These are phyloP conservation scores for Torymus auratus DNA, from an alignment of 2,888 invertebrate genomes.

Conservation along the genomic window DNA sequence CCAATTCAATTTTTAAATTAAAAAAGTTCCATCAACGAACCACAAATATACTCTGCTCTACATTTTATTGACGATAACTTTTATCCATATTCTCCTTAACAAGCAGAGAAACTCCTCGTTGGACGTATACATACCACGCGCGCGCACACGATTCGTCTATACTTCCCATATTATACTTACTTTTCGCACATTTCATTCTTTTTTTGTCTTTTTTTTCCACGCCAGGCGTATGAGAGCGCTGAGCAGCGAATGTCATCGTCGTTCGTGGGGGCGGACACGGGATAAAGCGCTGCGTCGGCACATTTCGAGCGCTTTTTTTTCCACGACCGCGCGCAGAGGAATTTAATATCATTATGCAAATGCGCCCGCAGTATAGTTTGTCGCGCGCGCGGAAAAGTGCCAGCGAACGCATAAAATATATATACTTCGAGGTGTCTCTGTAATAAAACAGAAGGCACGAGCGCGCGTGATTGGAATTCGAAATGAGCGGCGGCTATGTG, in stretches of 20 bases:
- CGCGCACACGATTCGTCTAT: too few relatives aligned
- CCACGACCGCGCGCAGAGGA: slow-evolving; percentile 4
- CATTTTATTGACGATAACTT: too few relatives aligned
- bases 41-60: too few relatives aligned
- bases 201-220: slow-evolving; percentile 8
- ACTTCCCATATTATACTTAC: not conserved
- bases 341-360: slow-evolving; percentile 52
- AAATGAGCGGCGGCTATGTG: slow-evolving; percentile 1
- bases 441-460: not conserved
- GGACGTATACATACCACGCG: not conserved
- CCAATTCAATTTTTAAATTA: too few relatives aligned
- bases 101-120: slow-evolving; percentile 28
- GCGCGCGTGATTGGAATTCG: slow-evolving; percentile 29
- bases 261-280: not conserved
- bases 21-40: too few relatives aligned
- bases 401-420: slow-evolving; percentile 33
- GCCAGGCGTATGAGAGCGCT: not conserved
- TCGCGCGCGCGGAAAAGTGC: slow-evolving; percentile 8
- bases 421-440: not conserved
- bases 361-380: slow-evolving; percentile 13
- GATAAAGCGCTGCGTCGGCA: slow-evolving; percentile 3
- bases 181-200: slow-evolving; percentile 1
- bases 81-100: not conserved
- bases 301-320: slow-evolving; percentile 4
- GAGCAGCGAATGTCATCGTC: slow-evolving; percentile 51